Evolutionary conservation across 2,888 invertebrate species (phyloP), one percentile per base, ranked within the genome.

Genomic region (Lampropteryx suffumata): DNA sequence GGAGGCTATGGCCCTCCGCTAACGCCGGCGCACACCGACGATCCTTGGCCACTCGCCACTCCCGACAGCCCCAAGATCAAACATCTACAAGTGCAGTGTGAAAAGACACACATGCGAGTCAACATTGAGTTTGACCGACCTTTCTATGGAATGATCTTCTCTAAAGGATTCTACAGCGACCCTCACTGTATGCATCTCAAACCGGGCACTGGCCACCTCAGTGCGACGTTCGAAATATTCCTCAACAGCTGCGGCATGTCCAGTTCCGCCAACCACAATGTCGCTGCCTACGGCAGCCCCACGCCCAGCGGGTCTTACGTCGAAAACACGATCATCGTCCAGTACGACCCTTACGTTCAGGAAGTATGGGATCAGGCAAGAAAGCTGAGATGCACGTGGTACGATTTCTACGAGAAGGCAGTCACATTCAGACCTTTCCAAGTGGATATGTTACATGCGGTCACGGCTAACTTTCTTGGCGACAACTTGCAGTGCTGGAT

Each of bases 401-500:
- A 98, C 83, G 98, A 98, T 78, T 97, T 96, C 86, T 98, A 98
- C 82, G 98, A 98, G 81, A 98, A 98, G 83, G 96, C 97, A 1
- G 97, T 98, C 48, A 97, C 97, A 30, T 98, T 98, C 91, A 92
- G 97, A 71, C 98, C 98, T 24, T 98, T 98, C 94, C 97, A 97
- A 91, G 98, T 98, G 28, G 98, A 98, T 79, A 98, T 97, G 97
- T 82, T 98, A 65, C 97, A 98, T 79, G 98, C 97, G 0, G 97
- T 98, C 35, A 97, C 97, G 0, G 98, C 98, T 39, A 98, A 98
- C 91, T 98, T 98, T 93, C 92, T 98, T 67, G 98, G 98, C 21
- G 98, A 98, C 84, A 98, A 98, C 89, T 90, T 98, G 67, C 97
- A 98, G 79, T 98, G 98, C 86, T 98, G 98, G 98, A 98, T 98